These are phyloP conservation scores for Cydia fagiglandana DNA, from an alignment of 1,140 invertebrate species.

Conservation along the genomic window DNA sequence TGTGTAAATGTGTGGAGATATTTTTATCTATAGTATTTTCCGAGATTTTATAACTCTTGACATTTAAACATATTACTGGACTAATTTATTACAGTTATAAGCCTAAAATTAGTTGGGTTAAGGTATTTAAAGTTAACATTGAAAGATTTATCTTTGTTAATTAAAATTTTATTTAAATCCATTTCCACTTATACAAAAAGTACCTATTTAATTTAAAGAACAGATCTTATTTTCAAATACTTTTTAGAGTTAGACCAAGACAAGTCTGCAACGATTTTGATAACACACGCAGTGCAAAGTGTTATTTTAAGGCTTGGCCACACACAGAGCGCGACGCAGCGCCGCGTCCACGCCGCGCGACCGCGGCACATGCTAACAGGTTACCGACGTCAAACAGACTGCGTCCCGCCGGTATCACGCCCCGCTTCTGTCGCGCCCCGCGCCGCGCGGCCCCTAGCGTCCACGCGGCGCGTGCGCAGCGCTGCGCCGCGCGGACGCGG, in stretches of 20 bases:
- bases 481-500: no score
- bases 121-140: not conserved
- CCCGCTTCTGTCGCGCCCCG: no score
- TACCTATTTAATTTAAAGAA: not conserved
- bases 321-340: no score
- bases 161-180: conserved; percentile 28
- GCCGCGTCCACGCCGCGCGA: no score
- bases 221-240: conserved; percentile 16
- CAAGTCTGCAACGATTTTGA: no score
- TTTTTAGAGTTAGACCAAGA: not conserved
- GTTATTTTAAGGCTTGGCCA: no score
- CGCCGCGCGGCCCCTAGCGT: no score
- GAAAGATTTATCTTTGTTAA: not conserved
- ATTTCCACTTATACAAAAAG: conserved; percentile 17
- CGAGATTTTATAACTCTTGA: conserved; percentile 15
- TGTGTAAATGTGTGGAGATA: conserved; percentile 18
- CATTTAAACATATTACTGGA: not conserved
- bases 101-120: not conserved
- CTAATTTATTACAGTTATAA: not conserved
- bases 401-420: no score
- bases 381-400: no score
- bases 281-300: no score
- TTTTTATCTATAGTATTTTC: not conserved
- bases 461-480: no score
- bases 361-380: no score